Base-by-base conservation (phyloP, 2,888 invertebrate species). In the Eilema griseolum region DNA sequence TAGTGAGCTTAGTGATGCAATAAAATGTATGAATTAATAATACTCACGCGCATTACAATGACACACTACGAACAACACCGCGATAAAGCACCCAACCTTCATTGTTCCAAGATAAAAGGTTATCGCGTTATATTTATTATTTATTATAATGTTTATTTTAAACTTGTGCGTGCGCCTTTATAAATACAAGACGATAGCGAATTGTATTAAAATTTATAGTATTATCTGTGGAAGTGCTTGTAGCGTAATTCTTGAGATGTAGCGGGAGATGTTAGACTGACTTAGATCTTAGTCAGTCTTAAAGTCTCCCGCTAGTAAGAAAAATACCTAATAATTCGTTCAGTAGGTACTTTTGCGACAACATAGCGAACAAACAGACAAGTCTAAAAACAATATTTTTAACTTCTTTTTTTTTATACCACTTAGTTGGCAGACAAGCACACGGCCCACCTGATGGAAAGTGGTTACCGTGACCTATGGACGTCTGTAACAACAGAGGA, bases 41-140 rank as follows among this genome's bases (percentile, higher is more conserved):
- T 81, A 83, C 86, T 85, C 69, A 83, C 87, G 66, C 66, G 86
- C 79, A 24, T 77, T 68, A 26, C 74, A 69, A 61, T 71, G 69
- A 75, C 69, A 71, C 64, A 82, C 67, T 52, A 72, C 70, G 63
- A 77, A 78, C 70, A 84, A 66, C 67, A 81, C 68, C 26, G 70
- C 68, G 78, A 86, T 80, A 73, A 77, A 61, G 59, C 74, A 59
- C 67, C 72, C 66, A 72, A 81, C 71, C 74, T 83, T 84, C 79
- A 86, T 86, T 73, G 68, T 73, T 26, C 31, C 33, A 70, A 74
- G 71, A 76, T 67, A 24, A 68, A 62, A 69, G 77, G 83, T 76
- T 80, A 83, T 76, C 82, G 62, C 52, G 41, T 16, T 41, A 16
- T 41, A 16, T 41, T 41, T 69, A 61, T 70, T 70, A 60, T 46